Base-by-base conservation (phyloP, 2,888 invertebrate genomes). In the Nomada ferruginata region DNA sequence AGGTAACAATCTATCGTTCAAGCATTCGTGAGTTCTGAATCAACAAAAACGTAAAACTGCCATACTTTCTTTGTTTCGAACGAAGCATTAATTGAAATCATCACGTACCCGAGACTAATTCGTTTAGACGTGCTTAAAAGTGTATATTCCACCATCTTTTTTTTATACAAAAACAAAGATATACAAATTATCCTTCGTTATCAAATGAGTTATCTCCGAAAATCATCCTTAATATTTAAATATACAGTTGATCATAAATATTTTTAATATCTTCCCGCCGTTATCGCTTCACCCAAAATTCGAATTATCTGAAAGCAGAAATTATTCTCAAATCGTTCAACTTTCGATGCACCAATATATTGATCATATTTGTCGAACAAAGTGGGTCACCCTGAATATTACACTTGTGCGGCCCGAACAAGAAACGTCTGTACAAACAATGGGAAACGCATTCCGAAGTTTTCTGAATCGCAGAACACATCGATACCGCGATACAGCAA, bases 381-480 rank as follows among this genome's bases (percentile, higher is more conserved):
- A 10, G 15, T 42, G 20, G 61, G 61, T 44, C 44, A 23, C 7
- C 61, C 20, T 44, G 18, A 7, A 5, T 20, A 20, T 10, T 0
- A 55, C 15, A 15, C 15, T 13, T 15, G 47, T 15, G 20, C 4
- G 15, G 29, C 29, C 23, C 2, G n/a, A 36, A 15, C 5, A 20
- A 44, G 9, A 29, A 72, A 55, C 9, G n/a, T 55, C n/a, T n/a
- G 4, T 20, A 29, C 7, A 72, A 47, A 20, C 13, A 59, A 55
- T 47, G 13, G 55, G 52, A 63, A 7, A 55, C 53, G 55, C 36
- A 53, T 63, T 18, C 29, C 23, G 13, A 42, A n/a, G 42, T 53
- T 57, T 64, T 55, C 52, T 63, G 42, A 72, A 18, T 42, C 18
- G 44, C 55, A 53, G 65, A 29, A 65, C 26, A 29, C 2, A 36